These are phyloP conservation scores for Volucella bombylans DNA, from an alignment of 2,888 invertebrate genomes.

Conservation along the genomic window DNA sequence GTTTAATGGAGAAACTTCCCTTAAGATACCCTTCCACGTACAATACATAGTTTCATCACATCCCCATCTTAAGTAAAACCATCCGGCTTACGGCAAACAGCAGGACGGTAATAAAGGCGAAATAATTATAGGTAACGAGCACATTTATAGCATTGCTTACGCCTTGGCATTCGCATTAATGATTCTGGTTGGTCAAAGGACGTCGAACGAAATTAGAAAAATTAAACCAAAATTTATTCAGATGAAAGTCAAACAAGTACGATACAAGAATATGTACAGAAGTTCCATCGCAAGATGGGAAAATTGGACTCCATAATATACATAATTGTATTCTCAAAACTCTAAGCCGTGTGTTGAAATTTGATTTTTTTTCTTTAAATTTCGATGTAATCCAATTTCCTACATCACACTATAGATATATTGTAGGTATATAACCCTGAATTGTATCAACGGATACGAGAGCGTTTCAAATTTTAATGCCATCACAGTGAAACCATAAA, in stretches of 20 bases:
- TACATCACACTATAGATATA: constrained; percentile 20
- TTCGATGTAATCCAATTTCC: not conserved
- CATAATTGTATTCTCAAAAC: no score
- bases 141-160: constrained; percentile 69
- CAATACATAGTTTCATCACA: not conserved
- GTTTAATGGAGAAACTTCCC: constrained; percentile 75
- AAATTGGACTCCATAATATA: no score
- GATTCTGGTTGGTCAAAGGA: constrained; percentile 33
- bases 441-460: constrained; percentile 61
- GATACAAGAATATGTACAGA: no score
- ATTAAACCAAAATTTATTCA: constrained; percentile 4
- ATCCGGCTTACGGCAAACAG: constrained; percentile 33
- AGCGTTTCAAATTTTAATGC: constrained; percentile 81
- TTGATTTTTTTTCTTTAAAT: no score
- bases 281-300: no score
- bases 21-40: constrained; percentile 60
- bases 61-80: not conserved
- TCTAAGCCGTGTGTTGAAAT: no score
- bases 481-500: constrained; percentile 79
- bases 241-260: not conserved
- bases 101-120: constrained; percentile 67
- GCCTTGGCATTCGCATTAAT: constrained; percentile 62
- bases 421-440: constrained; percentile 1
- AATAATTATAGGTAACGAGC: constrained; percentile 74
- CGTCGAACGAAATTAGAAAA: not conserved